These are phyloP conservation scores for Schmidtea mediterranea DNA, from an alignment of 1,140 invertebrate genomes.

Conservation along the genomic window DNA sequence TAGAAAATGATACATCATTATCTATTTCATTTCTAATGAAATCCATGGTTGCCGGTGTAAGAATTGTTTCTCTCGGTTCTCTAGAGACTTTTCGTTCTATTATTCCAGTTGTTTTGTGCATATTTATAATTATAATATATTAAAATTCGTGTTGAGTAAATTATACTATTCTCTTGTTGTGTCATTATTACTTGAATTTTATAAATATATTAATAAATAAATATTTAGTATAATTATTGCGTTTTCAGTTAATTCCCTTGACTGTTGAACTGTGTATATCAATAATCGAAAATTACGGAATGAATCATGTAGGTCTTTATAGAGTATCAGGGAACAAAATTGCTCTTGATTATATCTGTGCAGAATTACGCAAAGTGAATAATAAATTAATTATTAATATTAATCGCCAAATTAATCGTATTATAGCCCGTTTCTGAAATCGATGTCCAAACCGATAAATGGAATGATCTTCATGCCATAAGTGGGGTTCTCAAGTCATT, in stretches of 20 bases:
- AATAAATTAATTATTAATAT: neutral
- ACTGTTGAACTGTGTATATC: neutral
- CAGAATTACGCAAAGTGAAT: slow-evolving; percentile 2
- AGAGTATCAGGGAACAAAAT: neutral
- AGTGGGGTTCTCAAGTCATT: slow-evolving; percentile 2
- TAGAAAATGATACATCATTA: too few species aligned
- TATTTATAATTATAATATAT: too few species aligned
- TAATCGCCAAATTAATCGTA: neutral
- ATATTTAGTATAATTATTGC: too few species aligned
- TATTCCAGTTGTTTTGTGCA: too few species aligned
- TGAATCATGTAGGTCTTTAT: slow-evolving; percentile 2
- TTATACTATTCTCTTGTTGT: too few species aligned
- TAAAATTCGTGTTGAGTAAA: too few species aligned
- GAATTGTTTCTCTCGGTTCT: too few species aligned
- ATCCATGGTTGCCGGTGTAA: too few species aligned
- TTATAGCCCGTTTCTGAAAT: neutral
- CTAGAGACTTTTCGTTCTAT: too few species aligned
- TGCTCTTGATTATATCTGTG: neutral
- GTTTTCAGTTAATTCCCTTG: slow-evolving; percentile 4
- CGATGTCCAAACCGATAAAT: slow-evolving; percentile 1
- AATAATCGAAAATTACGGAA: slow-evolving; percentile 1
- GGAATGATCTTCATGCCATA: slow-evolving; percentile 1
- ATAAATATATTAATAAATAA: too few species aligned
- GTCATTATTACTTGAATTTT: too few species aligned
- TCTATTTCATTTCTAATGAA: too few species aligned